A percentile compares a stretch with the other conserved stretches of the same genome.
Evolutionary conservation across 2,113 vertebrate genomes (phyloP).

Genomic region (Emydocephalus ijimae): DNA sequence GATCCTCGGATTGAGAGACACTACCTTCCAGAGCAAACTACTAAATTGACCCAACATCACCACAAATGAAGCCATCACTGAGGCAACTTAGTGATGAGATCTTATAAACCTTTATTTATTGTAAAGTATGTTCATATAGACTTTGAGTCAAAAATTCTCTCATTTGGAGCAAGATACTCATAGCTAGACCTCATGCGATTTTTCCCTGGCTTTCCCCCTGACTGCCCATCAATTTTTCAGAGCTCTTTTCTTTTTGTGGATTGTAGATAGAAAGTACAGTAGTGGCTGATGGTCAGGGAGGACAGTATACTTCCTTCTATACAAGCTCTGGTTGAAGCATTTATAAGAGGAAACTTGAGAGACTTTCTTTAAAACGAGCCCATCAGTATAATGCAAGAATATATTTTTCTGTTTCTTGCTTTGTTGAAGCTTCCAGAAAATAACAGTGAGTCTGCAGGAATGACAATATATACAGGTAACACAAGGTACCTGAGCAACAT

Average conservation of each 20-base stretch:
- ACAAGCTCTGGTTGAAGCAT: not conserved
- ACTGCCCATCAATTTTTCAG: not conserved
- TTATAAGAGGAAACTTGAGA: not conserved
- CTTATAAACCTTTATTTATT: not conserved
- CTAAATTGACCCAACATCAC: no score
- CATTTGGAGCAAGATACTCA: not conserved
- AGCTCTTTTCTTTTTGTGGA: not conserved
- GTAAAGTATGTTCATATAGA: not conserved
- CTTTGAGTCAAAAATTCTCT: not conserved
- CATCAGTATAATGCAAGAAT: not conserved
- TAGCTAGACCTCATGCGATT: not conserved
- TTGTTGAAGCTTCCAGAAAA: not conserved
- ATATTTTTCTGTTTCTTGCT: not conserved
- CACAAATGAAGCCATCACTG: no score
- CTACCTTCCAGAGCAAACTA: no score
- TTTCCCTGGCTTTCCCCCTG: not conserved
- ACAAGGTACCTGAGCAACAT: not conserved
- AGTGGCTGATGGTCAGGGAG: not conserved
- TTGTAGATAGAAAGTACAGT: not conserved
- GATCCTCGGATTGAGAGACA: no score
- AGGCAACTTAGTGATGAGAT: not conserved
- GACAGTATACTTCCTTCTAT: not conserved
- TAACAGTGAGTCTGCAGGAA: not conserved
- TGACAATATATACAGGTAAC: not conserved
- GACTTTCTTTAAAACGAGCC: not conserved